Base-by-base conservation (phyloP, 2,797 vertebrate genomes). In the Myotis findleyi region DNA sequence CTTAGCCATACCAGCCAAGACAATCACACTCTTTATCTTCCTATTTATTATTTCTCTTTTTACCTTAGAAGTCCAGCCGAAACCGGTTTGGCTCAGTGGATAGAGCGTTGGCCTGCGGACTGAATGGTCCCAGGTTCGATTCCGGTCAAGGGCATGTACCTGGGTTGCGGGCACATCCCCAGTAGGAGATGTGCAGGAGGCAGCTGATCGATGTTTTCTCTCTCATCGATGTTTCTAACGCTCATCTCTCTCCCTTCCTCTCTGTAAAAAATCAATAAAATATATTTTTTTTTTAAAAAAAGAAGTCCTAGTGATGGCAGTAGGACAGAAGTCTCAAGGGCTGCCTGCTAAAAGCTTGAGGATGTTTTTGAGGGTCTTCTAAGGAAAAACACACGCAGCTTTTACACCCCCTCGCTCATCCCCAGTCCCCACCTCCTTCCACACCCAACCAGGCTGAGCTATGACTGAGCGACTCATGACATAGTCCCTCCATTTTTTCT, bases 361-460 rank as follows among this genome's bases (percentile, higher is more conserved):
- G 44, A 18, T 41, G 6, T 75, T 83, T 87, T 36, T 66, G 62
- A 79, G 55, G 47, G 25, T 69, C 81, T 72, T 66, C 68, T 68
- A 62, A 62, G 49, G 41, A 59, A 71, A 88, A 64, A 14, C 49
- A 23, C 8, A 3, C 7, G 20, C 13, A 36, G n/a, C 9, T 75
- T 16, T 25, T 21, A 41, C n/a, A 7, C 38, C 25, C 9, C 2
- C 71, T 6, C 59, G 13, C 12, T 2, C 7, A 14, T 44, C 30
- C 10, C 5, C 0, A 13, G 1, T 0, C 41, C 7, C 20, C 30
- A n/a, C 36, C 25, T 79, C 33, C 5, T n/a, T 47, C 33, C 68
- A 36, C 5, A 9, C n/a, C 18, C 57, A 11, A 38, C 53, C 68
- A 30, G 55, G 7, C 69, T 71, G 38, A 89, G 47, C 81, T 73